phyloP scores from a whole-genome alignment of 2,888 invertebrate genomes.

The Caenorhabditis macrosperma region DNA sequence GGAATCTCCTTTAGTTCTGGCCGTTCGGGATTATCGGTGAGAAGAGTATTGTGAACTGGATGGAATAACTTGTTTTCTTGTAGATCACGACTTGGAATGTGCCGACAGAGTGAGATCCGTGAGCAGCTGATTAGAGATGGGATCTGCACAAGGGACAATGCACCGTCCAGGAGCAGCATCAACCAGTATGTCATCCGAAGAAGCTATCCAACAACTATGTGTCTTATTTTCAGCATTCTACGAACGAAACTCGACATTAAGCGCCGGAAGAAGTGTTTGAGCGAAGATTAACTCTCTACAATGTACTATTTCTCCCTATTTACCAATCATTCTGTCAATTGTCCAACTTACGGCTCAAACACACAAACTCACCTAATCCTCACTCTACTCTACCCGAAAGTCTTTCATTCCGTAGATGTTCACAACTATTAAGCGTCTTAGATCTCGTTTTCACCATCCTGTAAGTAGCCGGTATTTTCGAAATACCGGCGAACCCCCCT shows the following conservation, averaged over 20 bases:
- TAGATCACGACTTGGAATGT: slow-evolving; percentile 74
- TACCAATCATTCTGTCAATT: neutral
- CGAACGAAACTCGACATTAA: slow-evolving; percentile 78
- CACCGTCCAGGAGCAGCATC: slow-evolving; percentile 77
- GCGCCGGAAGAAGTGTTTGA: slow-evolving; percentile 61
- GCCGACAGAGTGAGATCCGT: slow-evolving; percentile 77
- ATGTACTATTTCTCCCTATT: neutral
- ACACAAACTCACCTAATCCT: neutral
- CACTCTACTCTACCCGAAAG: neutral
- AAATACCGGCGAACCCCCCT: slow-evolving; percentile 22
- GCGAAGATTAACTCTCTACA: neutral
- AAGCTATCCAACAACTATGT: neutral
- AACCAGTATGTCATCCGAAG: slow-evolving; percentile 71
- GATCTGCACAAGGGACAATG: slow-evolving; percentile 76
- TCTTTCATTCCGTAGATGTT: slow-evolving; percentile 22
- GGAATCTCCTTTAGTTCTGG: slow-evolving; percentile 77
- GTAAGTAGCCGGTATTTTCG: slow-evolving; percentile 47
- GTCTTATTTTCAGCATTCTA: slow-evolving; percentile 73
- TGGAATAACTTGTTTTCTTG: slow-evolving; percentile 8
- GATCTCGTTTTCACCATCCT: slow-evolving; percentile 52
- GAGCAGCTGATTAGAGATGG: slow-evolving; percentile 78
- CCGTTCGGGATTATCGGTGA: slow-evolving; percentile 77
- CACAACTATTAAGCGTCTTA: slow-evolving; percentile 37
- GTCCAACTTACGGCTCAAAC: slow-evolving; percentile 22
- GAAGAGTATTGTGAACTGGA: neutral